phyloP scores from a whole-genome alignment of 1,140 invertebrate species.

The Papilio aristodemus region DNA sequence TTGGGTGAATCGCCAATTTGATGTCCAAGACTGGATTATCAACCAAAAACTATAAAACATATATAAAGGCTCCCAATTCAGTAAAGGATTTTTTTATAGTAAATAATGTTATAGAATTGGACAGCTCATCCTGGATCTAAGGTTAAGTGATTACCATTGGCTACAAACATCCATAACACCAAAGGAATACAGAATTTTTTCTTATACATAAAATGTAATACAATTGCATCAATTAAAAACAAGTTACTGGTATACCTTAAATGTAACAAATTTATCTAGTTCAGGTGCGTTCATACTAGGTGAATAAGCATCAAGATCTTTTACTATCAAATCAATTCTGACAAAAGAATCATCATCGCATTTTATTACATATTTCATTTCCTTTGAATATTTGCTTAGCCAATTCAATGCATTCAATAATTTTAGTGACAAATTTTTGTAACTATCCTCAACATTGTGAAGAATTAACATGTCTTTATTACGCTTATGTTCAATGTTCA shows the following conservation, averaged over 20 bases:
- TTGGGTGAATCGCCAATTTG: background rate
- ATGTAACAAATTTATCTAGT: constrained; percentile 55
- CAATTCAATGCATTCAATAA: constrained; percentile 56
- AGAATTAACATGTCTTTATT: constrained; percentile 63
- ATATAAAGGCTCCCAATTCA: no score
- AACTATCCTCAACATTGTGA: constrained; percentile 59
- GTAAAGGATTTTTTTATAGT: no score
- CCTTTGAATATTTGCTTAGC: constrained; percentile 54
- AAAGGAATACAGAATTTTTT: no score
- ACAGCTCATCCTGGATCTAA: no score
- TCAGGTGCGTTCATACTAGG: constrained; percentile 60
- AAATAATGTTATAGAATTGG: no score
- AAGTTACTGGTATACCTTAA: constrained; percentile 51
- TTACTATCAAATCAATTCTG: constrained; percentile 68
- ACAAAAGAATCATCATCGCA: constrained; percentile 78
- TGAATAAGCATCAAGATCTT: constrained; percentile 64
- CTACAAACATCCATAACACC: background rate
- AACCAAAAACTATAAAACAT: no score
- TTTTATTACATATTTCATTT: constrained; percentile 70
- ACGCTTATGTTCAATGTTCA: constrained; percentile 52
- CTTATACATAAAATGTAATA: no score
- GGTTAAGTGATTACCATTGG: no score
- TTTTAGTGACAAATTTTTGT: constrained; percentile 64
- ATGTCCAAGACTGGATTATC: no score
- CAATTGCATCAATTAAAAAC: background rate